Conservation (phyloP, 2,113 vertebrate genomes). For the Corythornis madagascariensis region DNA sequence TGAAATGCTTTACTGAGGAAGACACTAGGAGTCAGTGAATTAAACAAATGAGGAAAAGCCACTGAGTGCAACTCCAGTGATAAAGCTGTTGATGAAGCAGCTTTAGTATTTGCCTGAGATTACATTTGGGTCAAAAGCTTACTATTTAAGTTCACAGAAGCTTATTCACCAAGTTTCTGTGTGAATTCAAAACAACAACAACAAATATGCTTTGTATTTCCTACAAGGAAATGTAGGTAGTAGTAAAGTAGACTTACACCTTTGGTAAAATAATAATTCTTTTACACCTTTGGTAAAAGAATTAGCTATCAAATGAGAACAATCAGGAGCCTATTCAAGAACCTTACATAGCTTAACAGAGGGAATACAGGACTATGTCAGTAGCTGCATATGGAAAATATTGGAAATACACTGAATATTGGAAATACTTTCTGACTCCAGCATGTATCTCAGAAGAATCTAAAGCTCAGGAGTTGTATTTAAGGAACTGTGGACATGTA, state of each 20-base stretch:
- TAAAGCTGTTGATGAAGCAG: not conserved
- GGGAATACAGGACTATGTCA: not conserved
- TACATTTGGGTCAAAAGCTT: not conserved
- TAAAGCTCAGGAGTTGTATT: not conserved
- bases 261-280: too few species aligned
- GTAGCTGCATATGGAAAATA: not conserved
- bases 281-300: not conserved
- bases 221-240: not conserved
- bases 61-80: not conserved
- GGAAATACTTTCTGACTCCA: not conserved
- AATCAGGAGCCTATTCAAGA: not conserved
- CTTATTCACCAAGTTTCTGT: not conserved
- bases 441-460: not conserved
- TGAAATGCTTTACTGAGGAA: not conserved
- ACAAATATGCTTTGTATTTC: not conserved
- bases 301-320: not conserved
- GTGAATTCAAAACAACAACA: not conserved
- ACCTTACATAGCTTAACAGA: not conserved
- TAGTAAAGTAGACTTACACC: too few species aligned
- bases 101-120: slow-evolving; percentile 8
- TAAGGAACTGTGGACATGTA: not conserved
- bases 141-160: not conserved
- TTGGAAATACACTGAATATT: too few species aligned
- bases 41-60: not conserved
- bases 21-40: not conserved